phyloP scores from a whole-genome alignment of 2,888 invertebrate genomes.

The Perizoma affinitatum region DNA sequence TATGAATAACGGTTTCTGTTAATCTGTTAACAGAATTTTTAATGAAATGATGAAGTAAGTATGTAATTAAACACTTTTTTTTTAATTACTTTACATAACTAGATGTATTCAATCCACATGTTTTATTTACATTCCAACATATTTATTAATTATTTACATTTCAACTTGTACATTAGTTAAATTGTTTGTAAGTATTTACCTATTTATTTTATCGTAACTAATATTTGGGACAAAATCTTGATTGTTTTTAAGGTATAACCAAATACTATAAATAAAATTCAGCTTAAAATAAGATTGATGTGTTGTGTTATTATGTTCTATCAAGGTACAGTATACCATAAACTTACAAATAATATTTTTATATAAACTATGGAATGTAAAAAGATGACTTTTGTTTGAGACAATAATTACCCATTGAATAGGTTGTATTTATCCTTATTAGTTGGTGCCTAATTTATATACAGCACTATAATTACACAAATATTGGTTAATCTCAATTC shows the following conservation, averaged over 20 bases:
- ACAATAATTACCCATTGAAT: conserved; percentile 1
- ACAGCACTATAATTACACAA: conserved; percentile 2
- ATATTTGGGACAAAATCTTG: not conserved
- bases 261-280: too few relatives aligned
- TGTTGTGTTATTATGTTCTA: too few relatives aligned
- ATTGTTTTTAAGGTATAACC: too few relatives aligned
- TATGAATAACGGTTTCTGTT: too few relatives aligned
- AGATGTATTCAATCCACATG: conserved; percentile 4
- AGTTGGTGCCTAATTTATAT: not conserved
- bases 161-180: not conserved
- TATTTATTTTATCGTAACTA: not conserved
- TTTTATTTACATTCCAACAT: conserved; percentile 14
- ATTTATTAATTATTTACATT: not conserved
- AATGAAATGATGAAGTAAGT: not conserved
- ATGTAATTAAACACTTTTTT: not conserved
- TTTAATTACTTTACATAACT: not conserved
- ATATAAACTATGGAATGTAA: not conserved
- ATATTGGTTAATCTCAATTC: conserved; percentile 33
- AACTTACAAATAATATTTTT: not conserved
- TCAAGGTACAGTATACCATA: too few relatives aligned
- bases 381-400: conserved; percentile 5
- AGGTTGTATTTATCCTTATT: not conserved
- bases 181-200: not conserved
- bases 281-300: too few relatives aligned
- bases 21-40: too few relatives aligned